Base-by-base conservation (phyloP, 2,888 invertebrate species). In the Dione vanillae region DNA sequence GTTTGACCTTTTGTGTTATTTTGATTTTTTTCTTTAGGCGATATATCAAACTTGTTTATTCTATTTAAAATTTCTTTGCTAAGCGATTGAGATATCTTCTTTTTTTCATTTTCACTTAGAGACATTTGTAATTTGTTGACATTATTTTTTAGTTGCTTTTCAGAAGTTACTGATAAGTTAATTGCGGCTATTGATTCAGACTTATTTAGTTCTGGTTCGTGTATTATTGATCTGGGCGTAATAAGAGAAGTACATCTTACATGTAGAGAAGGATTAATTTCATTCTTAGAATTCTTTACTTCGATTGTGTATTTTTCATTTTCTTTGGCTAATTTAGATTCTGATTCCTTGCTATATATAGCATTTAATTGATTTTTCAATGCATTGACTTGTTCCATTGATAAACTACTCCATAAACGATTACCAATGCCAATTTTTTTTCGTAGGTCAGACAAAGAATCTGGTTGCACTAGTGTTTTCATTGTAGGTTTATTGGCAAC, bases 331-430 rank as follows among this genome's bases (percentile, higher is more conserved):
- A 85, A 77, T 80, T 91, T 92, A 8, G 88, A 78, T 78, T 92
- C 92, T 27, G 93, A 84, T 74, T 94, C 95, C 79, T 94, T 94
- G 65, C 96, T 96, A 78, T 97, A 97, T 73, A 97, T 97, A 76
- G 97, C 97, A 78, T 96, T 96, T 0, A 97, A 86, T 83, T 97
- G 97, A 77, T 95, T 95, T 84, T 97, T 97, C 52, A 97, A 91
- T 37, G 96, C 96, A 78, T 95, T 95, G 0, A 97, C 96, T 89
- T 97, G 97, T 75, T 97, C 97, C 88, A 96, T 95, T 0, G 97
- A 97, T 54, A 97, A 89, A 79, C 97, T 97, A 81, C 97, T 97
- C 95, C 97, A 97, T 66, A 97, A 93, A 71, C 96, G 95, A 80
- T 95, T 96, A 9, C 97, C 97, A 12, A 97, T 94, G 10, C 96